Base-by-base conservation (phyloP, 1,140 invertebrate species). In the Scaptomyza montana region DNA sequence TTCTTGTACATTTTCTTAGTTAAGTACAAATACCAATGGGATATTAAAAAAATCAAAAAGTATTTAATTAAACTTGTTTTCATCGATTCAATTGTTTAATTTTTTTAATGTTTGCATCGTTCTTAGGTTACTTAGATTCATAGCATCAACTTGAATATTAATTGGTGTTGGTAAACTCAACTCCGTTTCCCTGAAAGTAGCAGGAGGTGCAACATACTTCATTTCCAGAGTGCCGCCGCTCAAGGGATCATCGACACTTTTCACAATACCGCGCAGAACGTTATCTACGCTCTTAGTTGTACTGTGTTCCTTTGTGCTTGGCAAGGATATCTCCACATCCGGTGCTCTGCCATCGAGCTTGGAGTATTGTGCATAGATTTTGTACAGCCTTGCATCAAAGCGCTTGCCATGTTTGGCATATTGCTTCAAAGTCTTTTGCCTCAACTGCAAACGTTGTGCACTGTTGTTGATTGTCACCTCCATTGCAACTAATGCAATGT, bases 401-500 rank as follows among this genome's bases (percentile, higher is more conserved):
- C 6, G 5, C 21, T 86, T 86, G 19, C 74, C 78, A 5, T 45
- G 46, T 2, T 72, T 55, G 0, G n/a, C n/a, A 21, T 80, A 85
- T 10, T 61, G 61, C 2, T 62, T 68, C 0, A 72, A 0, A 5
- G 64, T 66, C 46, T 75, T 72, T 0, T 19, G 41, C 7, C 81
- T 74, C 0, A 80, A 43, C 16, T 78, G 60, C 21, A 75, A 6
- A 8, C 76, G 80, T 21, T 51, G 47, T 0, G 19, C 28, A 36
- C 33, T 36, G 33, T 36, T 39, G 4, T 12, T 16, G 5, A 63
- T 50, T 0, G 66, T 78, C 19, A 46, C 60, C 12, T 74, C 80
- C 19, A 84, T 51, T 7, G 80, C 76, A 36, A 84, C 80, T 21
- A 84, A 4, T 2, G 80, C 80, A 21, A 84, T 43, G 47, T 72